These are phyloP conservation scores for Myanophis thanlyinensis DNA, from an alignment of 2,113 vertebrate genomes.

Conservation along the genomic window DNA sequence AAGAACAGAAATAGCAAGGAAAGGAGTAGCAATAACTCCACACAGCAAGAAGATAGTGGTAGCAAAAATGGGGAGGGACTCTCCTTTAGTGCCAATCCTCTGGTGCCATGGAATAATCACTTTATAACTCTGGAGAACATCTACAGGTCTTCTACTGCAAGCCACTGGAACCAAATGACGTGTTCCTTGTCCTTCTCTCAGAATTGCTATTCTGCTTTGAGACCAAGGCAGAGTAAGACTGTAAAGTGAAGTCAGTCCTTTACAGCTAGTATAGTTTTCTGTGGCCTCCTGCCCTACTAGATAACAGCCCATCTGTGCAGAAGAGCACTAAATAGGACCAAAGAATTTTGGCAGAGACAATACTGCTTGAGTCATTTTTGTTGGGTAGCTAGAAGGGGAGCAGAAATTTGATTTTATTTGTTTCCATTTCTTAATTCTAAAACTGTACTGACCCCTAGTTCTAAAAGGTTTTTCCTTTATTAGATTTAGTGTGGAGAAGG, in stretches of 20 bases:
- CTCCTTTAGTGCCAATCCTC: neutral
- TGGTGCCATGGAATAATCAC: neutral
- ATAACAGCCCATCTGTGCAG: neutral
- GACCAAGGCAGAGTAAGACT: neutral
- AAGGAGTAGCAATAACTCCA: neutral
- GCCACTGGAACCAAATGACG: neutral
- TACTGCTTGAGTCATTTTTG: neutral
- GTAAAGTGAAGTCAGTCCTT: neutral
- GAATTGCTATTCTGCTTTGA: neutral
- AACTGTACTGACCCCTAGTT: neutral
- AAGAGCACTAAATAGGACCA: neutral
- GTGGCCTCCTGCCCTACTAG: neutral
- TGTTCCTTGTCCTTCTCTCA: neutral
- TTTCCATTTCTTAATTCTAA: neutral
- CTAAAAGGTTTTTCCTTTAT: neutral
- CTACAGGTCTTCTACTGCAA: neutral
- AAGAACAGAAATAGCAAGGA: neutral
- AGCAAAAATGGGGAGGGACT: neutral
- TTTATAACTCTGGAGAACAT: neutral
- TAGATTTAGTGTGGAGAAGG: neutral
- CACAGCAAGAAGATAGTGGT: neutral
- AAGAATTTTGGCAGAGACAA: neutral
- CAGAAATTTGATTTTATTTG: neutral
- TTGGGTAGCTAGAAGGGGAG: neutral
- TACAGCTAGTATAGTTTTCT: neutral